Conservation (phyloP, 2,113 vertebrate genomes). For the Chiloscyllium plagiosum region DNA sequence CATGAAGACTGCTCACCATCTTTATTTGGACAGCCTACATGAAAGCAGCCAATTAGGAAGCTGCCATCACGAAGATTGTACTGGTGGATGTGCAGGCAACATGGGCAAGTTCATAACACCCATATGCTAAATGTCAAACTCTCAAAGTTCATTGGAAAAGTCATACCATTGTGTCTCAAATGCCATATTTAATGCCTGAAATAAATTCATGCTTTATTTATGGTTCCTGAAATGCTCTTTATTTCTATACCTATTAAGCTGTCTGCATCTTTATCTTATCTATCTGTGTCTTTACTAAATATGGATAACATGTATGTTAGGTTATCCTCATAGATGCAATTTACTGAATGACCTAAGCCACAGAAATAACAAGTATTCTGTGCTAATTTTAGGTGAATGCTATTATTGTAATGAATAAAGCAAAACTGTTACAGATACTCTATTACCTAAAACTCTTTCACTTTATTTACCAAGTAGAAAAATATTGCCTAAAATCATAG, state of each 20-base stretch:
- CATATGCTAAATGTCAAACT: neutral
- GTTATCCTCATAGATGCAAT: neutral
- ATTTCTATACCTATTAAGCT: neutral
- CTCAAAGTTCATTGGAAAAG: neutral
- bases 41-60: neutral
- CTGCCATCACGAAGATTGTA: neutral
- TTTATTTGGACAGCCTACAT: neutral
- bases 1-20: neutral
- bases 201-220: neutral
- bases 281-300: neutral
- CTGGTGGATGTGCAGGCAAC: neutral
- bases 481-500: neutral
- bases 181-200: neutral
- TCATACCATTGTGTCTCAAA: neutral
- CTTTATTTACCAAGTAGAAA: neutral
- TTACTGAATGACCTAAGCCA: neutral
- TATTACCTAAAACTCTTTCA: neutral
- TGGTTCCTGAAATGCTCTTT: neutral
- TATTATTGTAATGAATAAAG: neutral
- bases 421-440: neutral
- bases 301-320: neutral
- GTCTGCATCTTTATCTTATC: neutral
- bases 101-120: neutral
- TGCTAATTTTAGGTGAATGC: neutral
- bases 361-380: neutral